Evolutionary conservation across 2,797 vertebrate genomes (phyloP), one percentile per base, ranked within the genome.

Genomic region (Phataginus tricuspis): DNA sequence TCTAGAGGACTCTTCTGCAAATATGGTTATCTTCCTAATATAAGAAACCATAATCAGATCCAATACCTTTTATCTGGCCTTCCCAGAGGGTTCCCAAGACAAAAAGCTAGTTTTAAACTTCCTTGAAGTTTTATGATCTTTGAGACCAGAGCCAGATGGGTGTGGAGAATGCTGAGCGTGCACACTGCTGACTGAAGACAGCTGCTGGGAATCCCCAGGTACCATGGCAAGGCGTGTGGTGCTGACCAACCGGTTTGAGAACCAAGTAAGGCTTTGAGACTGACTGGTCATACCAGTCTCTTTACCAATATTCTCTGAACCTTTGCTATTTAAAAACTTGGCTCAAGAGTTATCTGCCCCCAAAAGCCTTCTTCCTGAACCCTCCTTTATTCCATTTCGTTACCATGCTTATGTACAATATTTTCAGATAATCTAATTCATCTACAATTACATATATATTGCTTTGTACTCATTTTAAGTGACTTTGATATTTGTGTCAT

Each of bases 131-230:
- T 84, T 92, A 94, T 90, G 68, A 92, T 85, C 74, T 88, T 87
- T 82, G 91, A 96, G 82, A 92, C 55, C 51, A 82, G 66, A 94
- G 90, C 66, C 97, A 95, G 55, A 72, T 29, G 80, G 77, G 68
- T 82, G 59, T 75, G 57, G 78, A 87, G 68, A 96, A 92, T 86
- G 96, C 90, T 96, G 94, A 92, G 71, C 87, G 51, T 61, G 45
- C 87, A 97, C 86, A 77, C 49, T 92, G 94, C 90, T 95, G 95
- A 95, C 88, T 96, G 31, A 92, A 96, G 97, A 80, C 95, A 98
- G 97, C 95, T 98, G 96, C 96, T 96, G 96, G 92, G 96, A 97
- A 96, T 96, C 92, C 95, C 97, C 96, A 51, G 83, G 49, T 83
- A 68, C 86, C 95, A 68, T 95, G 80, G 77, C 75, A 96, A 93